These are phyloP conservation scores for Mallateleia sp. DNA, from an alignment of 2,888 invertebrate species.

Conservation along the genomic window DNA sequence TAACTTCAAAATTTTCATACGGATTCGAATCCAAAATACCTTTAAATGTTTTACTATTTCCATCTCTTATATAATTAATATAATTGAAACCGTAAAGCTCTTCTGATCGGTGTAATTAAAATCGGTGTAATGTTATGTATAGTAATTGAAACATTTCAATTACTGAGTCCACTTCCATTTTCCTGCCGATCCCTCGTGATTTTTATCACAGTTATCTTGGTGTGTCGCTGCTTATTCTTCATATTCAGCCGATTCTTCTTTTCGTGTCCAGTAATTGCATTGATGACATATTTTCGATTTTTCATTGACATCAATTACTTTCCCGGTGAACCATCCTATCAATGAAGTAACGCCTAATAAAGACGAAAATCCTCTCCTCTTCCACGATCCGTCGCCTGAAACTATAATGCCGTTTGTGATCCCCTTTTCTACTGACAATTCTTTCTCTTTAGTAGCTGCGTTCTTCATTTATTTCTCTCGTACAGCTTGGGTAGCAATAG, in stretches of 20 bases:
- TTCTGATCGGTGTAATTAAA: too few species aligned
- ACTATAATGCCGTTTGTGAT: too few species aligned
- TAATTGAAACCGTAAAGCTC: conserved; percentile 7
- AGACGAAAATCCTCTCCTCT: neutral
- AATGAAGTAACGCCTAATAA: conserved; percentile 10
- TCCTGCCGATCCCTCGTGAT: conserved; percentile 16
- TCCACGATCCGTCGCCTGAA: conserved; percentile 22
- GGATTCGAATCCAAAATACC: conserved; percentile 40
- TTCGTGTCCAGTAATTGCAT: conserved; percentile 51
- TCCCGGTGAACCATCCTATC: conserved; percentile 58
- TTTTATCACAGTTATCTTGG: neutral
- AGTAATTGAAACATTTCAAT: conserved; percentile 23
- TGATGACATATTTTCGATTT: conserved; percentile 64
- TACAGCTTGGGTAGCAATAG: neutral
- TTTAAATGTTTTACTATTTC: conserved; percentile 30
- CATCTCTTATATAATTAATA: neutral
- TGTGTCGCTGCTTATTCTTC: neutral
- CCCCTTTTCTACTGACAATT: neutral
- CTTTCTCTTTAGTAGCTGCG: conserved; percentile 7
- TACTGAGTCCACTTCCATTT: conserved; percentile 21
- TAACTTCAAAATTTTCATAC: conserved; percentile 37
- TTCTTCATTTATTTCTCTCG: conserved; percentile 2
- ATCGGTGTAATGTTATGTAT: too few species aligned
- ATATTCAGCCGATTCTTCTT: conserved; percentile 43
- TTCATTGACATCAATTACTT: conserved; percentile 58